Conservation (phyloP, 1,140 invertebrate species). For the Neodiprion virginianus region DNA sequence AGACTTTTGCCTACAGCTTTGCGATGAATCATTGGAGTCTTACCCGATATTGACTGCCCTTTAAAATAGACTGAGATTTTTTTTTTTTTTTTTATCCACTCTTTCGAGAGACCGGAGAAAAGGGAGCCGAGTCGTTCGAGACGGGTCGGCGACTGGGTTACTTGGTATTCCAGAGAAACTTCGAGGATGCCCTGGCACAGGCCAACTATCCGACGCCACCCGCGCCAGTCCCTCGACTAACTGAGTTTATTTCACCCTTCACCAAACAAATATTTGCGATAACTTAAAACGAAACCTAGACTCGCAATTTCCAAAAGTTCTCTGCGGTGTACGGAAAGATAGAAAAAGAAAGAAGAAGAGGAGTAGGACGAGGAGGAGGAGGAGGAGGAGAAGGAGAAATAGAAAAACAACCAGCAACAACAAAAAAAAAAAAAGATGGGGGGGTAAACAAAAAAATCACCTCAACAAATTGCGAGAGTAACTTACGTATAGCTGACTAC, state of each 20-base stretch:
- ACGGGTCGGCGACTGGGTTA: slow-evolving; percentile 26
- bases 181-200: slow-evolving; percentile 39
- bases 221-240: slow-evolving; percentile 40
- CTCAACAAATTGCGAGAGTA: neutral
- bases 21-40: neutral
- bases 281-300: slow-evolving; percentile 35
- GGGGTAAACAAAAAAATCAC: neutral
- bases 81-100: neutral
- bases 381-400: slow-evolving; percentile 13
- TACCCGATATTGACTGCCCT: neutral
- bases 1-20: too few species aligned
- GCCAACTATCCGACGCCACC: slow-evolving; percentile 50
- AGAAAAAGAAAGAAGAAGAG: neutral
- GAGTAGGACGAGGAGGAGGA: slow-evolving; percentile 6
- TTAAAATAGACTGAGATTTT: neutral
- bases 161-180: slow-evolving; percentile 55
- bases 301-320: slow-evolving; percentile 10
- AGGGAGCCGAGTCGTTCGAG: neutral
- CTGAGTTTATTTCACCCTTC: slow-evolving; percentile 27
- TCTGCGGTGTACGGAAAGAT: neutral
- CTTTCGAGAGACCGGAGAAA: neutral
- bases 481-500: neutral
- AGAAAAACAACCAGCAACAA: slow-evolving; percentile 31
- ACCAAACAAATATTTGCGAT: slow-evolving; percentile 58
- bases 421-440: slow-evolving; percentile 6